phyloP scores from a whole-genome alignment of 2,888 invertebrate species.

The Synergus gifuensis region DNA sequence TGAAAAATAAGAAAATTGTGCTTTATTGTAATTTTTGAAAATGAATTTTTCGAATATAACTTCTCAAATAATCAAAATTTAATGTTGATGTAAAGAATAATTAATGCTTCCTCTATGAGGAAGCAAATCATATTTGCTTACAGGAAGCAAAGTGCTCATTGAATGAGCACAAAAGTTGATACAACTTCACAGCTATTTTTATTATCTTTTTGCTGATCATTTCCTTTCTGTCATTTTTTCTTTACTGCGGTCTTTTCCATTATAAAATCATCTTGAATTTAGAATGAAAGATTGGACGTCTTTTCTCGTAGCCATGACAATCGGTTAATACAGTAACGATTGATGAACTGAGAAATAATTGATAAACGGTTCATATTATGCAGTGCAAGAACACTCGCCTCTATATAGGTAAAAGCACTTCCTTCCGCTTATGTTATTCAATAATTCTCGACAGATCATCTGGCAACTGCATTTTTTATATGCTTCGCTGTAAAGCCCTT shows the following conservation, averaged over 20 bases:
- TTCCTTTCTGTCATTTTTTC: no score
- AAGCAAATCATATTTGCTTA: no score
- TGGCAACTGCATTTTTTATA: constrained; percentile 18
- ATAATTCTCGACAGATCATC: constrained; percentile 25
- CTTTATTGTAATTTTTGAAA: no score
- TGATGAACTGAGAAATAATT: constrained; percentile 21
- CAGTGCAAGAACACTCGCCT: background rate
- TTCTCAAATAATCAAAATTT: no score
- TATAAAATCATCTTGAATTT: background rate
- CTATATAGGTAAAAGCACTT: background rate
- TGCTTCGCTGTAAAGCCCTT: background rate
- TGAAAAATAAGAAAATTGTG: no score
- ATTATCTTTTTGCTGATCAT: no score
- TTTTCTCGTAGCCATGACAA: constrained; percentile 16
- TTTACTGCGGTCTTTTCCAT: background rate
- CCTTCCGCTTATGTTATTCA: background rate
- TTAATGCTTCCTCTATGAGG: no score
- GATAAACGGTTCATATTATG: constrained; percentile 17
- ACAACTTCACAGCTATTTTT: no score
- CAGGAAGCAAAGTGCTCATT: no score
- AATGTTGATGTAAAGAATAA: no score
- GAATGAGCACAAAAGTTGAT: no score
- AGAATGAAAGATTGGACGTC: background rate
- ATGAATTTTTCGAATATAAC: no score
- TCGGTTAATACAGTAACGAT: constrained; percentile 18